Percentiles rank a stretch among this genome's conserved stretches.
Evolutionary conservation across 2,888 invertebrate species (phyloP).

Genomic region (Gryllus longicercus): DNA sequence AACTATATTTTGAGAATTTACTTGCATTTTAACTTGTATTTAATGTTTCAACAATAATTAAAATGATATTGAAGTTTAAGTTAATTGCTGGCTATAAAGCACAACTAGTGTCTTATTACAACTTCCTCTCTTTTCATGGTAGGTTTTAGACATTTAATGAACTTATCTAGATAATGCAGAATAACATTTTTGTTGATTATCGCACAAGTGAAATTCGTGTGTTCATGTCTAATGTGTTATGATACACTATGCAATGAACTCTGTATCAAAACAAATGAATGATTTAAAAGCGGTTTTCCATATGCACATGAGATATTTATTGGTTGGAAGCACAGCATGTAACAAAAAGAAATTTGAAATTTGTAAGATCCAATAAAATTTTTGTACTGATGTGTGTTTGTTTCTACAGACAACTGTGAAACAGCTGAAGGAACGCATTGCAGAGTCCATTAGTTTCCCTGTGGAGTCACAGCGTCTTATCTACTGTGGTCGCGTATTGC

Average conservation of each 20-base stretch:
- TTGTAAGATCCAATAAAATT: not conserved
- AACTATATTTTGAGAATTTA: too few relatives aligned
- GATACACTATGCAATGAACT: too few relatives aligned
- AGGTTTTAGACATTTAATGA: too few relatives aligned
- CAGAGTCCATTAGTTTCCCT: constrained; percentile 72
- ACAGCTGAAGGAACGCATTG: constrained; percentile 76
- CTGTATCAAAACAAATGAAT: too few relatives aligned
- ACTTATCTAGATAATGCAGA: too few relatives aligned
- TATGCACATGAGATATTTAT: too few relatives aligned
- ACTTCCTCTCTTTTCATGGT: not conserved
- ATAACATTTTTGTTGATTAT: too few relatives aligned
- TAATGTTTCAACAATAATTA: too few relatives aligned
- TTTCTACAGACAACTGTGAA: constrained; percentile 68
- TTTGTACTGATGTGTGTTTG: not conserved
- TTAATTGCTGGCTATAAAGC: not conserved
- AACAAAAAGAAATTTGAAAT: not conserved
- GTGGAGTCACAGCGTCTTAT: constrained; percentile 84
- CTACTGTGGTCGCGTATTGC: constrained; percentile 89
- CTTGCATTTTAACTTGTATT: too few relatives aligned
- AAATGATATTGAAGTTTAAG: not conserved
- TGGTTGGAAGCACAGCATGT: not conserved
- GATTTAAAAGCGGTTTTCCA: too few relatives aligned
- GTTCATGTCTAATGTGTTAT: too few relatives aligned
- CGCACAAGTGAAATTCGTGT: too few relatives aligned
- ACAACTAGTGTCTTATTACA: not conserved